A percentile compares a stretch with the other conserved stretches of the same genome.
Conservation (phyloP, 2,113 vertebrate genomes). For the Rallus limicola region DNA sequence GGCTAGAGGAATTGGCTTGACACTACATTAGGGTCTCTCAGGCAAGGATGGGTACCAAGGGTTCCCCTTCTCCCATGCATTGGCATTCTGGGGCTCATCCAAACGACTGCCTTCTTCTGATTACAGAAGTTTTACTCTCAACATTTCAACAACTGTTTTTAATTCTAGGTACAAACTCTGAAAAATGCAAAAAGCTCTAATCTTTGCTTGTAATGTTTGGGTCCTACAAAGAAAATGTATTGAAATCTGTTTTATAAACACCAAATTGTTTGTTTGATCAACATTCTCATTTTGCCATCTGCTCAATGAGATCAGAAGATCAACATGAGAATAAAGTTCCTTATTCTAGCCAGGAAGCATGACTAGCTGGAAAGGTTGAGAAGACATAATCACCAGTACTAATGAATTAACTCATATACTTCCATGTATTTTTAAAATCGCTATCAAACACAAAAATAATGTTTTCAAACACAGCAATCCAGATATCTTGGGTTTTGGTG, state of each 20-base stretch:
- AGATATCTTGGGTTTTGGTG: too few species aligned
- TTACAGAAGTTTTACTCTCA: not conserved
- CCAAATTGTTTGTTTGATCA: not conserved
- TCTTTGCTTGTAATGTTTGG: not conserved
- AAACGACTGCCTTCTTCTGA: not conserved
- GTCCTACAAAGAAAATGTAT: not conserved
- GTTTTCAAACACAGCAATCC: not conserved
- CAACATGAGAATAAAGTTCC: not conserved
- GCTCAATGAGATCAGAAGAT: not conserved
- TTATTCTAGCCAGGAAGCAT: not conserved
- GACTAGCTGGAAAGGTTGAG: not conserved
- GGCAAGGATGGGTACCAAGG: not conserved
- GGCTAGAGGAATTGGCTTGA: not conserved
- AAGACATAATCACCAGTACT: not conserved
- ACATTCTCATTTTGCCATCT: not conserved
- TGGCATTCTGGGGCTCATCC: not conserved
- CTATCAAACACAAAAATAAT: not conserved
- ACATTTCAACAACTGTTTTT: not conserved
- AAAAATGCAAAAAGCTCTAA: not conserved
- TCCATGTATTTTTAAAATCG: not conserved
- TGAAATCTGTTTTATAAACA: not conserved
- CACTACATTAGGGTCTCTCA: not conserved
- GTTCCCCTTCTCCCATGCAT: fast-evolving
- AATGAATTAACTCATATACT: not conserved
- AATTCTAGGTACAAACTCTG: not conserved